These are phyloP conservation scores for Gallinago media DNA, from an alignment of 2,113 vertebrate species.

Conservation along the genomic window DNA sequence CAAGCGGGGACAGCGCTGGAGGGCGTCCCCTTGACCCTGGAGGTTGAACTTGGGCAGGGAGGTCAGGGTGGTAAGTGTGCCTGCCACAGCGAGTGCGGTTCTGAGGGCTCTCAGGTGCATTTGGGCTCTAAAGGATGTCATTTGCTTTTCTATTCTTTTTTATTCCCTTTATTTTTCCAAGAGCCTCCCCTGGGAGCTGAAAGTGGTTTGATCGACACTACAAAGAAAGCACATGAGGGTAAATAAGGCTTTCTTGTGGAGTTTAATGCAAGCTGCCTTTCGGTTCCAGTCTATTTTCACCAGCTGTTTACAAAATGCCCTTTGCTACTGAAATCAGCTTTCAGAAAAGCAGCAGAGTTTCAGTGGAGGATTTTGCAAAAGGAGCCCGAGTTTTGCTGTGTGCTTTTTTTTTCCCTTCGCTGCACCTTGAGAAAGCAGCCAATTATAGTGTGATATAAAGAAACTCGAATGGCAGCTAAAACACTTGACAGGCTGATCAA, in stretches of 20 bases:
- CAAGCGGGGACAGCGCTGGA: slow-evolving; percentile 38
- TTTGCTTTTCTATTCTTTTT: background rate
- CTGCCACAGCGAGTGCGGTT: accelerated
- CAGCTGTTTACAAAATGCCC: slow-evolving; percentile 73
- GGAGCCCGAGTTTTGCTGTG: background rate
- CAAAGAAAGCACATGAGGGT: slow-evolving; percentile 66
- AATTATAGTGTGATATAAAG: slow-evolving; percentile 72
- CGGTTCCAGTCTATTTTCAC: slow-evolving; percentile 62
- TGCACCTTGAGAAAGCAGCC: slow-evolving; percentile 73
- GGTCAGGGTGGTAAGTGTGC: background rate
- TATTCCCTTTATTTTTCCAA: slow-evolving; percentile 54
- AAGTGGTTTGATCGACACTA: slow-evolving; percentile 80
- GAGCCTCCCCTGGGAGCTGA: slow-evolving; percentile 75
- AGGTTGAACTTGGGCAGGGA: background rate
- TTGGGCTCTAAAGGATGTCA: background rate
- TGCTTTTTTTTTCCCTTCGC: background rate
- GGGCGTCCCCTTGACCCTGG: slow-evolving; percentile 8
- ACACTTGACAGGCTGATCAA: slow-evolving; percentile 70
- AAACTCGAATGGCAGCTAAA: slow-evolving; percentile 65
- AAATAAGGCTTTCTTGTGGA: slow-evolving; percentile 61
- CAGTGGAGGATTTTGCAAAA: slow-evolving; percentile 47
- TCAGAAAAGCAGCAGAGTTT: slow-evolving; percentile 20
- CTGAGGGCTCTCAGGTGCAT: background rate
- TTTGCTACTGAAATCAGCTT: slow-evolving; percentile 71
- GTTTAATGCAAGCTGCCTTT: slow-evolving; percentile 69